Percentiles rank a stretch among this genome's conserved stretches.
These are phyloP conservation scores for Patiria miniata DNA, from an alignment of 35 echinoderm and acorn worm genomes.

Conservation along the genomic window DNA sequence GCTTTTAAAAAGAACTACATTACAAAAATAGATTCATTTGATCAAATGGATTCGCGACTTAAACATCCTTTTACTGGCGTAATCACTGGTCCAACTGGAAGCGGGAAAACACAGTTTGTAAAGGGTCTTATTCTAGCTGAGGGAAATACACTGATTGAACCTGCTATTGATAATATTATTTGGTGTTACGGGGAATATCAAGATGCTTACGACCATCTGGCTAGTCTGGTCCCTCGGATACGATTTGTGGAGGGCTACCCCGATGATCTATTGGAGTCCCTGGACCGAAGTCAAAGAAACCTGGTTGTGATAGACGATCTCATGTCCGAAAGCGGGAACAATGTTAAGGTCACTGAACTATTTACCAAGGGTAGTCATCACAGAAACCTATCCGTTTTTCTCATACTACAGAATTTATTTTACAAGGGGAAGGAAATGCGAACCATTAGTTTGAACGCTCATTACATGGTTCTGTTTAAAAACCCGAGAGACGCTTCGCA, in stretches of 20 bases:
- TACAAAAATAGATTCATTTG: background rate
- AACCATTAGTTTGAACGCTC: no score
- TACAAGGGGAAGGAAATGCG: no score
- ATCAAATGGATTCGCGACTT: background rate
- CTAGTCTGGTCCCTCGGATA: constrained; percentile 11
- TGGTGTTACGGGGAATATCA: constrained; percentile 81
- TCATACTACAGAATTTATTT: constrained; percentile 68
- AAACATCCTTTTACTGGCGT: constrained; percentile 29
- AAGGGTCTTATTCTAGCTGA: constrained; percentile 1
- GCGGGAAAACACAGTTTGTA: constrained; percentile 67
- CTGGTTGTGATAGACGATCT: constrained; percentile 59
- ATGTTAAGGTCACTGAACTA: background rate
- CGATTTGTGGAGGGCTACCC: constrained; percentile 57
- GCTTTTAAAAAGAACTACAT: background rate
- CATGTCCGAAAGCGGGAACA: constrained; percentile 31
- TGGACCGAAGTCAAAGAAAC: constrained; percentile 19
- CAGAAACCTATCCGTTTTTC: constrained; percentile 57
- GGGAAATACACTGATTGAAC: background rate
- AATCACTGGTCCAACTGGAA: constrained; percentile 14
- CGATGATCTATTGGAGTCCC: constrained; percentile 1
- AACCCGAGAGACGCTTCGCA: no score
- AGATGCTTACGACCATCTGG: constrained; percentile 21
- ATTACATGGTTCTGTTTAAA: no score
- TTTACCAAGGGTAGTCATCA: constrained; percentile 71
- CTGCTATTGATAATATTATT: constrained; percentile 51